Evolutionary conservation across 2,888 invertebrate genomes (phyloP).

Genomic region (Zygothrica quintamaculata): DNA sequence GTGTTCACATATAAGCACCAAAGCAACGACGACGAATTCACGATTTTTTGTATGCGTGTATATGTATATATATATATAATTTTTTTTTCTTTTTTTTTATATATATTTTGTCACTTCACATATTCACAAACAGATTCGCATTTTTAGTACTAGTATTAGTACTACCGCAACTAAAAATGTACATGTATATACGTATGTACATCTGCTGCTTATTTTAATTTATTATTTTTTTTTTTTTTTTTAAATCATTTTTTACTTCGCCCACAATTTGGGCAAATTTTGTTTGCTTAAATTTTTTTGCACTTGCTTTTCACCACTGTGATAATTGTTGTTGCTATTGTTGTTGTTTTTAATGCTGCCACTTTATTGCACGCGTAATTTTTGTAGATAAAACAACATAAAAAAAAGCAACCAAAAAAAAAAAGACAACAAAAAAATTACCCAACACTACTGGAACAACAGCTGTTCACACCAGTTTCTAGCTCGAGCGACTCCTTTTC

Average conservation of each 20-base stretch:
- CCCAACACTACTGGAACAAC: constrained; percentile 59
- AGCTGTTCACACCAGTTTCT: constrained; percentile 56
- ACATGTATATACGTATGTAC: constrained; percentile 40
- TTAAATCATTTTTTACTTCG: constrained; percentile 49
- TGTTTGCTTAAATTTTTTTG: constrained; percentile 47
- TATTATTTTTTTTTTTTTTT: too few relatives aligned
- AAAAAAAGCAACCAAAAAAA: constrained; percentile 34
- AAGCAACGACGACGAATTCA: constrained; percentile 65
- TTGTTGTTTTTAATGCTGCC: constrained; percentile 38
- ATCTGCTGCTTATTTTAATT: constrained; percentile 28
- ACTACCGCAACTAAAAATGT: constrained; percentile 55
- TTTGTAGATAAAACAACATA: constrained; percentile 30
- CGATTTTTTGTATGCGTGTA: constrained; percentile 64
- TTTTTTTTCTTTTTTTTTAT: constrained; percentile 26
- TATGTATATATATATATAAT: constrained; percentile 28
- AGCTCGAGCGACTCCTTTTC: constrained; percentile 22
- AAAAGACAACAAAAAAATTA: constrained; percentile 56
- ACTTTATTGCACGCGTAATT: constrained; percentile 52
- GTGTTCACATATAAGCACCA: constrained; percentile 33
- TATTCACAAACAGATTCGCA: constrained; percentile 72
- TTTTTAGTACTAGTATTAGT: constrained; percentile 58
- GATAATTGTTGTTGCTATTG: constrained; percentile 43
- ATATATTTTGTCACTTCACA: constrained; percentile 71
- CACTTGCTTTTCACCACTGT: constrained; percentile 54
- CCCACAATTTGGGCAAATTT: constrained; percentile 57